Evolutionary conservation across 2,113 vertebrate genomes (phyloP), one percentile per base, ranked within the genome.

Genomic region (Sturnira hondurensis): DNA sequence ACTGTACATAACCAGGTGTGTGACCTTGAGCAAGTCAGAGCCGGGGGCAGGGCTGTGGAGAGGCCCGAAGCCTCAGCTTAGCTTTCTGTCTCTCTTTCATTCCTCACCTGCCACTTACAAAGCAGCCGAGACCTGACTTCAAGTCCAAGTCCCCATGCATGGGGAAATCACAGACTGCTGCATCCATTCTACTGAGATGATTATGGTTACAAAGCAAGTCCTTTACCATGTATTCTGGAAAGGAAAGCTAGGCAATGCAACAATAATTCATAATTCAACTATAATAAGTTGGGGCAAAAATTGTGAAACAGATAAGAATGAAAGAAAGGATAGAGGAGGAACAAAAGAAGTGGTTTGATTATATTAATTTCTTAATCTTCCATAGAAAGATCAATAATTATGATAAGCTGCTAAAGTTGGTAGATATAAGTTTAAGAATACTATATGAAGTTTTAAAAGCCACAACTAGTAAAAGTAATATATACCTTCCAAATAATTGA

Each of bases 401-500:
- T 41, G n/a, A 36, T 65, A 70, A 54, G 14, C 36, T 68, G 63
- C 31, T 78, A 24, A 87, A 70, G 65, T n/a, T 43, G 76, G 50
- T 19, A 54, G 71, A 58, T 14, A 4, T 33, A 43, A 70, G 20
- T 45, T 91, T 67, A 41, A 70, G 84, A 50, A 85, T 26, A 52
- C 33, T 54, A 61, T 26, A 54, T 38, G 14, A 84, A 93, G 67
- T 70, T 41, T 74, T 41, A 86, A 70, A 85, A 82, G 45, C 11
- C 78, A 56, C 38, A 43, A n/a, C 63, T 54, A 86, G 24, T 74
- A 84, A 92, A 96, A 92, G 22, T 31, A 86, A 85, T 14, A 86
- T 28, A 31, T 56, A 47, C 16, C 45, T 88, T 73, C 73, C 47
- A 26, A 82, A 61, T 96, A 26, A 78, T 56, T 80, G 56, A 83